Evolutionary conservation across 2,888 invertebrate genomes (phyloP), one percentile per base, ranked within the genome.

Genomic region (Rhamnusium bicolor): DNA sequence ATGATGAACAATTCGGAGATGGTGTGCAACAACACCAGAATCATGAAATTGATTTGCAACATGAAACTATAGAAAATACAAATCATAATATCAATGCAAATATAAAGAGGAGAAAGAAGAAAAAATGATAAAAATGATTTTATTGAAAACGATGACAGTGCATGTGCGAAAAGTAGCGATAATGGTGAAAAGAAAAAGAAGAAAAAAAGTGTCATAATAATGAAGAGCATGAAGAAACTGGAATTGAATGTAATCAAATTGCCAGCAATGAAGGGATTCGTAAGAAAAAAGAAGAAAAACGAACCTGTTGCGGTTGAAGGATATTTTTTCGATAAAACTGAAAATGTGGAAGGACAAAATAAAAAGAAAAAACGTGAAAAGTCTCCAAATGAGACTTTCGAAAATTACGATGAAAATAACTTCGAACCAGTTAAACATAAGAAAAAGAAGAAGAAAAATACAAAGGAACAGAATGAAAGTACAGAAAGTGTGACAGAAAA

Each of bases 391-490:
- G 32, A 32, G 10, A 1, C 10, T 32, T 10, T 40, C 5, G 40
- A 40, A n/a, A 40, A 40, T 40, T 4, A 5, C 40, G 40, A 40
- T n/a, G 58, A 32, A 18, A 32, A 32, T 0, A 10, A 32, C 6
- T 8, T 19, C 10, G 47, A 47, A n/a, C n/a, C 47, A 21, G 19
- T 19, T 7, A n/a, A 47, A 46, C 14, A 18, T n/a, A 63, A 63
- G 49, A 63, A 63, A 1, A 63, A 51, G 51, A 51, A 24, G 27
- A 19, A 54, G 53, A 21, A 21, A 54, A n/a, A 24, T 24, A 24
- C 2, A 24, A 5, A 32, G 10, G 8, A 1, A 32, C 32, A 2
- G 8, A 12, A 12, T 32, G 32, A 32, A 1, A 1, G 32, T 32
- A 12, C 2, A 32, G 32, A 12, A 32, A 6, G 1, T 32, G 12